Evolutionary conservation across 2,113 vertebrate genomes (phyloP), one percentile per base, ranked within the genome.

Genomic region (Corydoras maculifer): DNA sequence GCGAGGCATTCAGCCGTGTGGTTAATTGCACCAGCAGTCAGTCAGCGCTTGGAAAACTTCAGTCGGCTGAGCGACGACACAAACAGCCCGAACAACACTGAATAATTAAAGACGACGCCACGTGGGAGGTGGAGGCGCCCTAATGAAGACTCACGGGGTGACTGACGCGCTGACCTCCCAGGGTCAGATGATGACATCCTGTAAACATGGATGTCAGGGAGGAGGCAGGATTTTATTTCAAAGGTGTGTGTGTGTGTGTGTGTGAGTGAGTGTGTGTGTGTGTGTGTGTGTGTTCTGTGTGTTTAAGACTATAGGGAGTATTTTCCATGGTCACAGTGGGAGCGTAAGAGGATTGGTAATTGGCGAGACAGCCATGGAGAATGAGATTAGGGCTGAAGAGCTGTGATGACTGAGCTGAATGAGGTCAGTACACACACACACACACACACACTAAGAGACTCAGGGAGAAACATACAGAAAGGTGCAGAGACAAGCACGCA

Each of bases 301-400:
- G 35, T 43, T 43, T 43, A 57, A 57, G 12, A 57, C 6, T n/a
- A 7, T 14, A 43, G 50, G 50, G 48, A 50, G 58, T 59, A 43
- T 67, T 68, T 49, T 60, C 43, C 73, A 67, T 76, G 69, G 69
- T 70, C 63, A 78, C 67, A 76, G 72, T 69, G 68, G 58, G 3
- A 13, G 66, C 48, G 69, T 81, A 77, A 84, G 62, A 65, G 70
- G 67, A 76, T 80, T 75, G 49, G 43, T 75, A 59, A 66, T 75
- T 63, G 64, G 64, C 69, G 64, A 57, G 66, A 80, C 54, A 60
- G 74, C 79, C 80, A 72, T 77, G 72, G 75, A 78, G 73, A 82
- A 83, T 68, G 63, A 74, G 81, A 84, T 85, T 85, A 84, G 65
- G 72, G 77, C 69, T 57, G 71, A 58, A 76, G 25, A 63, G 64